Evolutionary conservation across 2,113 vertebrate genomes (phyloP).

Genomic region (Trogon melanurus): DNA sequence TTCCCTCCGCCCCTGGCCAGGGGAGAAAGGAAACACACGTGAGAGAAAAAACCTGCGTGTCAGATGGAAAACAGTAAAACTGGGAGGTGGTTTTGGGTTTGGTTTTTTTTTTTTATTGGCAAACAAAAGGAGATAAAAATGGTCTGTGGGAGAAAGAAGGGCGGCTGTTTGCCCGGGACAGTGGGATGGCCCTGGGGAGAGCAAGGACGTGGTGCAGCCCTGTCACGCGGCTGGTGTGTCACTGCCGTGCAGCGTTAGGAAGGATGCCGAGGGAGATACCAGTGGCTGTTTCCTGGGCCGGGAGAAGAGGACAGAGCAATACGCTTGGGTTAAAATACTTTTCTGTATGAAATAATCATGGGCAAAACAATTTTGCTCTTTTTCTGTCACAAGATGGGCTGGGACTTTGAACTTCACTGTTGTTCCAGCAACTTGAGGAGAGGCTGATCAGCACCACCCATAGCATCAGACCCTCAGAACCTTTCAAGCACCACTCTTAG

Average conservation of each 20-base stretch:
- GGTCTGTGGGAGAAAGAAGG: slow-evolving; percentile 17
- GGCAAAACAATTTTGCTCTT: neutral
- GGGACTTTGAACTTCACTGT: neutral
- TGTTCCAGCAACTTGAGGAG: neutral
- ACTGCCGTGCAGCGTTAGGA: neutral
- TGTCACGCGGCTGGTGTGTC: slow-evolving; percentile 38
- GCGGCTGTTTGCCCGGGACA: neutral
- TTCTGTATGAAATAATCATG: neutral
- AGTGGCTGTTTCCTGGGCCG: neutral
- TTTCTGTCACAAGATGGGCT: neutral
- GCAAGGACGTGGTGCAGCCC: neutral
- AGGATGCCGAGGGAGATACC: neutral
- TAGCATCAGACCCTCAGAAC: neutral
- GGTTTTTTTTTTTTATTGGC: neutral
- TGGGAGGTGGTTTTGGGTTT: neutral
- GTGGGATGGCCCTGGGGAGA: slow-evolving; percentile 20
- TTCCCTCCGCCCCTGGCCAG: neutral
- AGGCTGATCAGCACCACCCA: no score
- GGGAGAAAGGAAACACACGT: neutral
- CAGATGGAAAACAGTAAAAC: slow-evolving; percentile 27
- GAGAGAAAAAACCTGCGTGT: neutral
- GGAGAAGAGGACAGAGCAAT: neutral
- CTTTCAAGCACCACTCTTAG: neutral
- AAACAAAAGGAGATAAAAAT: slow-evolving; percentile 59
- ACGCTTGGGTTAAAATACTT: neutral